A percentile compares a stretch with the other conserved stretches of the same genome.
These are phyloP conservation scores for Caracal caracal DNA, from an alignment of 2,113 vertebrate genomes.

Conservation along the genomic window DNA sequence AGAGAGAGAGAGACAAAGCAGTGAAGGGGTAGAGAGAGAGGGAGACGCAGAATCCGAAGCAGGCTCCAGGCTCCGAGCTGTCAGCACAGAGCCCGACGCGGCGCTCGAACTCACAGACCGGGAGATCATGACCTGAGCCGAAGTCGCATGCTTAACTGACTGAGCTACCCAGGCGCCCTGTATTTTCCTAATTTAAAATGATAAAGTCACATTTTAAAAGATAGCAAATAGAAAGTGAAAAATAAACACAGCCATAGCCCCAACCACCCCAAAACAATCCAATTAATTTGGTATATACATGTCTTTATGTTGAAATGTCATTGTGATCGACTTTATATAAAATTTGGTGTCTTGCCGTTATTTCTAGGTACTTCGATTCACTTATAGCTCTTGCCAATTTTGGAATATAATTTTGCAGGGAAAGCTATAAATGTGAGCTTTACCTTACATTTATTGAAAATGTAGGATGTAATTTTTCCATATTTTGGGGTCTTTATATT, in stretches of 20 bases:
- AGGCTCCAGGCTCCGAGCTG: too few relatives aligned
- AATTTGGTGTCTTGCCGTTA: not conserved
- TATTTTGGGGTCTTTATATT: not conserved
- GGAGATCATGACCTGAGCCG: too few relatives aligned
- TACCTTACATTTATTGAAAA: not conserved
- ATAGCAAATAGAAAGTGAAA: not conserved
- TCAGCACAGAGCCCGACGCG: too few relatives aligned
- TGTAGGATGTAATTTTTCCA: not conserved
- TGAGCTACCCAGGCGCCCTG: too few relatives aligned
- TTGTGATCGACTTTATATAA: not conserved
- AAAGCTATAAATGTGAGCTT: not conserved
- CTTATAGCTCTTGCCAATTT: not conserved
- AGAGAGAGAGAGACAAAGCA: too few relatives aligned
- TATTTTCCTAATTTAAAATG: not conserved
- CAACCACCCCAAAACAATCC: not conserved
- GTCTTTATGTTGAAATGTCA: not conserved
- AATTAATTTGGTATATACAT: not conserved
- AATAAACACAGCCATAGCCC: not conserved
- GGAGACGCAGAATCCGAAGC: too few relatives aligned
- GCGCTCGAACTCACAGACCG: too few relatives aligned
- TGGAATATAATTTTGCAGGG: not conserved
- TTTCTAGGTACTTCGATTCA: not conserved
- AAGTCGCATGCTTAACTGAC: too few relatives aligned
- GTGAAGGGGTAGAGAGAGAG: too few relatives aligned
- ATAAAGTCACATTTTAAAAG: constrained; percentile 5